phyloP scores from a whole-genome alignment of 2,113 vertebrate species.

The Telmatochromis sp. region DNA sequence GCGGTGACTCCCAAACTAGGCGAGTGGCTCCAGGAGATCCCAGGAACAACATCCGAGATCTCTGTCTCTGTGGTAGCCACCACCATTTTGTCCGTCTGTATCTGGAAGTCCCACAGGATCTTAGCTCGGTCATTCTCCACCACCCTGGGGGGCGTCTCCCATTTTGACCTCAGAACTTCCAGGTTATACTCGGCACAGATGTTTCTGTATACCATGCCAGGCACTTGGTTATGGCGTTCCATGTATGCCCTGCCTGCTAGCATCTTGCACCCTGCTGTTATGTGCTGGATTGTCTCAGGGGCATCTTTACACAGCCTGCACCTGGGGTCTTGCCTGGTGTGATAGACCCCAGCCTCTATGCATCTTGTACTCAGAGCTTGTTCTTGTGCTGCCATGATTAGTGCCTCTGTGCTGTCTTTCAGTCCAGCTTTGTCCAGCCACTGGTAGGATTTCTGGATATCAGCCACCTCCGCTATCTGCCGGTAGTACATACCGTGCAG shows the following conservation, averaged over 20 bases:
- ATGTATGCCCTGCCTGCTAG: neutral
- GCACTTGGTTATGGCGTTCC: accelerated
- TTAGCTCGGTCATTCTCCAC: too few species aligned
- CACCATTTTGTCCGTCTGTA: too few species aligned
- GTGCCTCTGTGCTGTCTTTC: neutral
- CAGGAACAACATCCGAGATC: too few species aligned
- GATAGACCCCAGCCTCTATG: neutral
- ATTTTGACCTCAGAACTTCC: accelerated
- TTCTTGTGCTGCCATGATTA: neutral
- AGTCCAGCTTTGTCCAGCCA: neutral
- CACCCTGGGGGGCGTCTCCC: accelerated
- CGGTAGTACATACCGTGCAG: neutral
- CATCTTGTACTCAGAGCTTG: accelerated
- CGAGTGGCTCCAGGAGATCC: too few species aligned
- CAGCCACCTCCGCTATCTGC: neutral
- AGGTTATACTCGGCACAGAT: neutral
- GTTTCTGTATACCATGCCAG: accelerated
- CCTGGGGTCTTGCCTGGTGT: neutral
- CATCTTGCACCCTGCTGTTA: neutral
- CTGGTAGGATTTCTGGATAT: neutral
- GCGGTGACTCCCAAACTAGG: too few species aligned
- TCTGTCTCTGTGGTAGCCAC: too few species aligned
- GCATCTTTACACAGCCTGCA: accelerated
- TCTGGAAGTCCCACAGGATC: too few species aligned
- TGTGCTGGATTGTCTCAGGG: neutral